Conservation (phyloP, 1,140 invertebrate genomes). For the Eumeta japonica region DNA sequence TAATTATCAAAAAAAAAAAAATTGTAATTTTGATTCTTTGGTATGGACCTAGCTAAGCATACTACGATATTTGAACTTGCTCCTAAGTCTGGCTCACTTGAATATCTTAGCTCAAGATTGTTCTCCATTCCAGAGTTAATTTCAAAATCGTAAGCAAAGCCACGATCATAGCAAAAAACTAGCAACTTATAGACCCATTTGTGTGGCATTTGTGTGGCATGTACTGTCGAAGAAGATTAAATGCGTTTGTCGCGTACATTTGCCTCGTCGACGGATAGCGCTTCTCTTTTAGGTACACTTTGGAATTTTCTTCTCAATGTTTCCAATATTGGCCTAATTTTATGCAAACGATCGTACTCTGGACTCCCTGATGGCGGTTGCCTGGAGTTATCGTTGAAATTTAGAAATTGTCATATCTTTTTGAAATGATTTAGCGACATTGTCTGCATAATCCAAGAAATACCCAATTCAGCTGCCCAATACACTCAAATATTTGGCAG, state of each 20-base stretch:
- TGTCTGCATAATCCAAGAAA: conserved; percentile 16
- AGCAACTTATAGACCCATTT: conserved; percentile 33
- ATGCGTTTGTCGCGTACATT: conserved; percentile 24
- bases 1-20: conserved; percentile 15
- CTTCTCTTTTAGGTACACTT: conserved; percentile 14
- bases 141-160: conserved; percentile 28
- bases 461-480: conserved; percentile 19
- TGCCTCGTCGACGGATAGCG: conserved; percentile 22
- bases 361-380: conserved; percentile 14
- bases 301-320: conserved; percentile 12
- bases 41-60: conserved; percentile 11
- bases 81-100: conserved; percentile 18
- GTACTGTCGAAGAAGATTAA: conserved; percentile 21
- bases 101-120: conserved; percentile 5
- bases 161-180: conserved; percentile 14
- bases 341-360: conserved; percentile 14
- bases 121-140: conserved; percentile 21
- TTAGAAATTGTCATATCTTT: conserved; percentile 21
- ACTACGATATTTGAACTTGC: conserved; percentile 18
- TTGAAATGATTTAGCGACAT: conserved; percentile 33
- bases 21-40: conserved; percentile 5
- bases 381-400: conserved; percentile 28
- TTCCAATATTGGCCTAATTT: conserved; percentile 18
- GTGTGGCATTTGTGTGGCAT: conserved; percentile 26
- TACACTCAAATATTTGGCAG: conserved; percentile 21